Evolutionary conservation across 2,888 invertebrate genomes (phyloP), one percentile per base, ranked within the genome.

Genomic region (Chymomyza amoena): DNA sequence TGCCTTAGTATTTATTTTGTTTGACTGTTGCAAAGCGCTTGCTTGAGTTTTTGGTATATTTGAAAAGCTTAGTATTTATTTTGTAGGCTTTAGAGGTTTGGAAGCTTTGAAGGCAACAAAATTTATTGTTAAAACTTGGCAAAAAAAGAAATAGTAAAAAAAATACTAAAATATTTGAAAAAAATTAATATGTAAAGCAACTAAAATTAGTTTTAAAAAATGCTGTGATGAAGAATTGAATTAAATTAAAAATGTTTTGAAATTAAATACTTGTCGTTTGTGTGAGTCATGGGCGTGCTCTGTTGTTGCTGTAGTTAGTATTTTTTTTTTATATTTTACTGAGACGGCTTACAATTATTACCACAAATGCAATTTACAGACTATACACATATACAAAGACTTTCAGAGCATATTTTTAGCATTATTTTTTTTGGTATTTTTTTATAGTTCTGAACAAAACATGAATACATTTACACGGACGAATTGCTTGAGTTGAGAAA

Each of bases 351-450:
- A 32, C 32, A 9, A 61, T 20, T 68, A 32, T 45, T 67, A 52
- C 28, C 64, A 56, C 60, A 54, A 50, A 63, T 72, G 68, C 70
- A 64, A 68, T 73, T 66, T 67, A 72, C 72, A 72, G 61, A 67
- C 70, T 74, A 76, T 74, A 78, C 70, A 78, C 74, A 78, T 45
- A 57, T 10, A 61, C 20, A 57, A 62, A 50, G 39, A 16, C 15
- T 36, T 64, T 51, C 50, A 25, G 13, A n/a, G 39, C 16, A 15
- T 28, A 39, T 36, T 56, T 66, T 20, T 36, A 67, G 32, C 7
- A 15, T 10, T 54, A n/a, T 32, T 32, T 62, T 61, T 61, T 61
- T 61, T 61, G 20, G 15, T 54, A 9, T 54, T 62, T 56, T 25
- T 45, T 10, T 61, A 25, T 59, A 54, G 72, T 70, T 67, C 52